Base-by-base conservation (phyloP, 2,113 vertebrate genomes). In the Toxotes jaculatrix region DNA sequence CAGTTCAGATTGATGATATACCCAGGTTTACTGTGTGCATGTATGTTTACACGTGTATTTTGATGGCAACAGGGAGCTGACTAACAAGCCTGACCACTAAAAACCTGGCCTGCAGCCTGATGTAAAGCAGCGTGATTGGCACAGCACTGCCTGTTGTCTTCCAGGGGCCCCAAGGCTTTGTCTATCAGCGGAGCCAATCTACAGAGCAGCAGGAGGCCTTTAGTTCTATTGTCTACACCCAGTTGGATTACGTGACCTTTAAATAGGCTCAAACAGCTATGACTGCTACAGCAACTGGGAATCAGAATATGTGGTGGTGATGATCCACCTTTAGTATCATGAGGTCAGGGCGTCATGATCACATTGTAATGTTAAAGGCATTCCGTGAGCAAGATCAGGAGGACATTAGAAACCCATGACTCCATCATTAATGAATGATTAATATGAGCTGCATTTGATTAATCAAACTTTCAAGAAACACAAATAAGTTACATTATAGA, bases 131-230 rank as follows among this genome's bases (percentile, higher is more conserved):
- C 5, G 4, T 55, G 65, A 55, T 45, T 0, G 19, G 23, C n/a
- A 63, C 66, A 81, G 66, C 10, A 9, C 56, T 65, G 72, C 45
- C 84, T 87, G 84, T 88, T 89, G 82, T 83, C 78, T 86, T 89
- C 79, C 84, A 84, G 79, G 62, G 86, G 86, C 76, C 83, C 84
- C 10, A 23, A 77, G 40, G 75, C 79, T 80, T 88, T 88, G 88
- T 87, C 67, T 66, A 49, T 19, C 32, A 79, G 70, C 74, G 23
- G 71, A 71, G 73, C 69, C 80, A 84, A 82, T 83, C 73, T 79
- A 70, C 81, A 76, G 73, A 77, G 61, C 82, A 78, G 72, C 19
- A 74, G 77, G 88, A 64, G 82, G 86, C 59, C 72, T 61, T 80
- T 76, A 16, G 61, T 21, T 21, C 81, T 51, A 74, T 88, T 84